phyloP scores from a whole-genome alignment of 2,113 vertebrate genomes.

The Corydoras sp. region DNA sequence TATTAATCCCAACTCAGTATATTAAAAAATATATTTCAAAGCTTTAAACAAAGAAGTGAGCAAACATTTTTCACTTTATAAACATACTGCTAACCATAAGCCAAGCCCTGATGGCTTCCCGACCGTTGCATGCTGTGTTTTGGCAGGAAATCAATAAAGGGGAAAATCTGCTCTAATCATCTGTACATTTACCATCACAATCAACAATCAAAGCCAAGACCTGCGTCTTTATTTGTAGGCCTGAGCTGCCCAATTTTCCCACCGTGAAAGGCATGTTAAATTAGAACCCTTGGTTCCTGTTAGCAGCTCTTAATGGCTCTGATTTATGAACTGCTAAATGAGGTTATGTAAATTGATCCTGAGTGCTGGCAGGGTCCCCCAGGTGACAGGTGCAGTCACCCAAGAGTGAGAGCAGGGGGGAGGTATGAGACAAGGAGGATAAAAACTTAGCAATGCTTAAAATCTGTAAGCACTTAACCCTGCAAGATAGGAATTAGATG shows the following conservation, averaged over 20 bases:
- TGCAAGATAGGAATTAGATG: slow-evolving; percentile 26
- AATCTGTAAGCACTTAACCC: slow-evolving; percentile 24
- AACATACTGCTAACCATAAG: slow-evolving; percentile 63
- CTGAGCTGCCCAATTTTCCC: slow-evolving; percentile 99
- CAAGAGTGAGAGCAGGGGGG: slow-evolving; percentile 62
- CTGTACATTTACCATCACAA: slow-evolving; percentile 99
- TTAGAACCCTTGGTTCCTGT: slow-evolving; percentile 99
- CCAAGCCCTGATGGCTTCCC: slow-evolving; percentile 54
- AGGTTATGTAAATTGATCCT: slow-evolving; percentile 99
- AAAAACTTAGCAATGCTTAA: slow-evolving; percentile 38
- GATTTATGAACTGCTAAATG: slow-evolving; percentile 99
- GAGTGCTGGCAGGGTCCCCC: slow-evolving; percentile 94
- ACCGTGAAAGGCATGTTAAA: slow-evolving; percentile 99
- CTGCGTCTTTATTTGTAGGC: slow-evolving; percentile 99
- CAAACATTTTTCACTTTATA: slow-evolving; percentile 23
- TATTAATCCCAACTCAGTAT: neutral
- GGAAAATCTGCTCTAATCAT: slow-evolving; percentile 99
- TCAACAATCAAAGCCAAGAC: slow-evolving; percentile 99
- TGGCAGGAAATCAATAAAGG: slow-evolving; percentile 99
- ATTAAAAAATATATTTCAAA: slow-evolving; percentile 26
- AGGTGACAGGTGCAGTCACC: slow-evolving; percentile 99
- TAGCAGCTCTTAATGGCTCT: slow-evolving; percentile 99
- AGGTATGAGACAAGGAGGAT: slow-evolving; percentile 38
- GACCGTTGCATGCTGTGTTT: slow-evolving; percentile 96
- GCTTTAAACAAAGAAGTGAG: slow-evolving; percentile 6